Evolutionary conservation across 1,140 invertebrate species (phyloP).

Genomic region (Pseudomyrmex cubaensis): DNA sequence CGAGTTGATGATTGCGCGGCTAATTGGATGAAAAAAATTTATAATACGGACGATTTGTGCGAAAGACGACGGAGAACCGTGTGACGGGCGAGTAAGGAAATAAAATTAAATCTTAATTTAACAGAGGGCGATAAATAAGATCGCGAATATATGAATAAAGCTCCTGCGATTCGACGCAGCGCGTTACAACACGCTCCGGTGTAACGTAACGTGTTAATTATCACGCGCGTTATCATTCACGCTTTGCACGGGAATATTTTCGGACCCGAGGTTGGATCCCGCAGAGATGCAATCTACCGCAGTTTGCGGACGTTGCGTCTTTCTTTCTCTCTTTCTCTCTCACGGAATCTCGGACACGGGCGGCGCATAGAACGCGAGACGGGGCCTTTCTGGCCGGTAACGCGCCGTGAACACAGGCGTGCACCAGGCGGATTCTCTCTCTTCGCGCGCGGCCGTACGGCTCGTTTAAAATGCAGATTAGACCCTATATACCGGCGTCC

Average conservation of each 20-base stretch:
- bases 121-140: too few species aligned
- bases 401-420: conserved; percentile 66
- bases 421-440: conserved; percentile 43
- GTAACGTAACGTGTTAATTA: not conserved
- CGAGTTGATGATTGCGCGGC: conserved; percentile 22
- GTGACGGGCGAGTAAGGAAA: too few species aligned
- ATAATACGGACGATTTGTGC: not conserved
- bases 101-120: too few species aligned
- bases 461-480: conserved; percentile 80
- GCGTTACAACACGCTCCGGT: too few species aligned
- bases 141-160: too few species aligned
- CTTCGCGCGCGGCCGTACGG: conserved; percentile 36
- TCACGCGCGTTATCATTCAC: not conserved
- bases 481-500: conserved; percentile 65
- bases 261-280: not conserved
- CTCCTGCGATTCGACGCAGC: too few species aligned
- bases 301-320: not conserved
- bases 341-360: conserved; percentile 8
- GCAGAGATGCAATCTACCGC: conserved; percentile 21
- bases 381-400: conserved; percentile 71
- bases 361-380: conserved; percentile 33
- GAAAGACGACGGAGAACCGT: not conserved
- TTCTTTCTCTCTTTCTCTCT: too few species aligned
- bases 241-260: not conserved
- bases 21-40: conserved; percentile 28